Evolutionary conservation across 2,888 invertebrate genomes (phyloP).

Genomic region (Loripinus fragilis): DNA sequence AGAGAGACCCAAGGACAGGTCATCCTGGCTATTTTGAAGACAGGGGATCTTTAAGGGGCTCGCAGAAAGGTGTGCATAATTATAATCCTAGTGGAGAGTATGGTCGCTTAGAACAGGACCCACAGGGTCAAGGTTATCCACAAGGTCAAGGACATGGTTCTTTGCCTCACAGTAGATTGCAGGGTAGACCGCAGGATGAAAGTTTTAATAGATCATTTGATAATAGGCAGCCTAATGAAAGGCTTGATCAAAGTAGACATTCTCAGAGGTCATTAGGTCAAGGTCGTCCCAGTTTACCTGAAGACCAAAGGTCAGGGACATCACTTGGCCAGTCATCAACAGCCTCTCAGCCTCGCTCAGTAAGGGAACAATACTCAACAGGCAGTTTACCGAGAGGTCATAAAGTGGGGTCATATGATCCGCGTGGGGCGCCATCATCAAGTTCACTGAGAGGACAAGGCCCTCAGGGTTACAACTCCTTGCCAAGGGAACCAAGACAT

Average conservation of each 20-base stretch:
- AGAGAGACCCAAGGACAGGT: slow-evolving; percentile 21
- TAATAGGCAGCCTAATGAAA: slow-evolving; percentile 38
- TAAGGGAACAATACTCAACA: slow-evolving; percentile 32
- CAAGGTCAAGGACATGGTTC: slow-evolving; percentile 41
- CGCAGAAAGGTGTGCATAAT: slow-evolving; percentile 30
- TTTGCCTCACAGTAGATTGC: neutral
- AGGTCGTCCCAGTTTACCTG: slow-evolving; percentile 39
- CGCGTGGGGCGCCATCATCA: slow-evolving; percentile 12
- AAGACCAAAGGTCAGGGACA: slow-evolving; percentile 54
- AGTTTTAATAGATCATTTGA: slow-evolving; percentile 30
- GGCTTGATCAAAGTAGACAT: slow-evolving; percentile 32
- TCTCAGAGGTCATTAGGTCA: slow-evolving; percentile 43
- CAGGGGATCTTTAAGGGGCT: slow-evolving; percentile 25
- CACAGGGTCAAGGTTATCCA: neutral
- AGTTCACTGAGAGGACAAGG: slow-evolving; percentile 35
- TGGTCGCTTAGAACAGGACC: slow-evolving; percentile 37
- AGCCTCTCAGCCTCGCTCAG: slow-evolving; percentile 33
- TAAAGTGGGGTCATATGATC: slow-evolving; percentile 36
- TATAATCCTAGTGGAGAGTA: slow-evolving; percentile 37
- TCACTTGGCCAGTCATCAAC: slow-evolving; percentile 22
- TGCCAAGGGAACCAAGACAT: slow-evolving; percentile 55
- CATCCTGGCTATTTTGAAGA: slow-evolving; percentile 24
- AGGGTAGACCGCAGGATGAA: slow-evolving; percentile 23
- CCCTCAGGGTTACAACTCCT: slow-evolving; percentile 43
- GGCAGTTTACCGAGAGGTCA: slow-evolving; percentile 51